phyloP scores from a whole-genome alignment of 2,797 vertebrate species.

The Limosa lapponica region DNA sequence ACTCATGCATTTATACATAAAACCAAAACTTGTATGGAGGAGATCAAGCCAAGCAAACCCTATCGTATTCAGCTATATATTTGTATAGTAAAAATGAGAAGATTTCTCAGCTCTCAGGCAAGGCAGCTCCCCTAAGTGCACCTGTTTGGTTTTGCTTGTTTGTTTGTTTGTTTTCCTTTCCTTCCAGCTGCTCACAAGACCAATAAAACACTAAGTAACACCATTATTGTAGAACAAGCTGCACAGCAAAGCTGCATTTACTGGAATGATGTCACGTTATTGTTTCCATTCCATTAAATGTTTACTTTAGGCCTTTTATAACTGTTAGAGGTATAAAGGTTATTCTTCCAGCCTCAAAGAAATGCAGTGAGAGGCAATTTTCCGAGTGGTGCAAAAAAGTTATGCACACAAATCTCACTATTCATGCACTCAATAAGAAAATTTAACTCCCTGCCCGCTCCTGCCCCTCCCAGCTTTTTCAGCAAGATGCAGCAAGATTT shows the following conservation, averaged over 20 bases:
- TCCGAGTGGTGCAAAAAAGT: background rate
- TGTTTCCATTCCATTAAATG: constrained; percentile 64
- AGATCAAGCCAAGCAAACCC: background rate
- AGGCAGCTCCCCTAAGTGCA: constrained; percentile 47
- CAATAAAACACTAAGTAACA: constrained; percentile 74
- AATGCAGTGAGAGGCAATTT: constrained; percentile 62
- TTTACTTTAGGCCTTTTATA: constrained; percentile 70
- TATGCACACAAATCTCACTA: background rate
- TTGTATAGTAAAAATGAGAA: background rate
- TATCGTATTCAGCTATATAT: background rate
- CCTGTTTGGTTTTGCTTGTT: background rate
- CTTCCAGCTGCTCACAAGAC: constrained; percentile 28
- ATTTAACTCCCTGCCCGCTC: background rate
- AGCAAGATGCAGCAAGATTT: background rate
- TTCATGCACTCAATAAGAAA: constrained; percentile 3
- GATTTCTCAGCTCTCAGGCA: constrained; percentile 1
- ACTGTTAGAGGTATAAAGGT: constrained; percentile 36
- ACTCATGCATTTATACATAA: background rate
- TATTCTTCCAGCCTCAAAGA: constrained; percentile 59
- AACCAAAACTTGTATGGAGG: background rate
- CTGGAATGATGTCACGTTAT: constrained; percentile 70
- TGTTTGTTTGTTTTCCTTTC: background rate
- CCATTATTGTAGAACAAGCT: constrained; percentile 70
- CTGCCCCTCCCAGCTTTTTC: background rate
- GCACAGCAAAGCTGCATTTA: constrained; percentile 70